These are phyloP conservation scores for Dichetophora obliterata DNA, from an alignment of 2,888 invertebrate genomes.

Conservation along the genomic window DNA sequence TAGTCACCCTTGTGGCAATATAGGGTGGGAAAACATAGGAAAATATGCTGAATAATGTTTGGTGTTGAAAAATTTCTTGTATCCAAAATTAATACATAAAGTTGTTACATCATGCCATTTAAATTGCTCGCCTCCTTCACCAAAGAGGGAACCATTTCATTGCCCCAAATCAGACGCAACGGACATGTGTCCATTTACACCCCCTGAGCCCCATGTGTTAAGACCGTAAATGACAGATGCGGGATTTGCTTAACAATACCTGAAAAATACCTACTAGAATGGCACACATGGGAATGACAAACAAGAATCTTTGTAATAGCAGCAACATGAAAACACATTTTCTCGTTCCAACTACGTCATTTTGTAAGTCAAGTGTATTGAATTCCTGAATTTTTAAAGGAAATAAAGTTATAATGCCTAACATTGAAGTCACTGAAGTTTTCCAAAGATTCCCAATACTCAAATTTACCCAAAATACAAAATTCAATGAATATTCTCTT, in stretches of 20 bases:
- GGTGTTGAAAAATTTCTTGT: slow-evolving; percentile 4
- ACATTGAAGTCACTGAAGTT: too few relatives aligned
- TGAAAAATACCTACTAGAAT: not conserved
- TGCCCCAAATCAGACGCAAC: not conserved
- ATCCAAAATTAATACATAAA: not conserved
- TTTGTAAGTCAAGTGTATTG: too few relatives aligned
- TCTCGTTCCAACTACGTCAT: too few relatives aligned
- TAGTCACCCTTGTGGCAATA: not conserved
- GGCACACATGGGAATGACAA: slow-evolving; percentile 5
- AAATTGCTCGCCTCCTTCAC: not conserved
- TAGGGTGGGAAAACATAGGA: not conserved
- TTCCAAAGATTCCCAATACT: too few relatives aligned
- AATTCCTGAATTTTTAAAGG: too few relatives aligned
- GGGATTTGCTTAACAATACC: not conserved
- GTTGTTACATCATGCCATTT: not conserved
- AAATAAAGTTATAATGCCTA: too few relatives aligned
- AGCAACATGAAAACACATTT: not conserved
- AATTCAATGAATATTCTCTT: too few relatives aligned
- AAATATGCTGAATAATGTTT: not conserved
- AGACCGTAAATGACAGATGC: not conserved
- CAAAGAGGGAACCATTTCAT: not conserved
- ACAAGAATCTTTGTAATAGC: not conserved
- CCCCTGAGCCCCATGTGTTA: not conserved
- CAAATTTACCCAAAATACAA: too few relatives aligned
- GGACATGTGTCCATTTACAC: not conserved